phyloP scores from a whole-genome alignment of 2,797 vertebrate genomes.

The Lepus oiostolus region DNA sequence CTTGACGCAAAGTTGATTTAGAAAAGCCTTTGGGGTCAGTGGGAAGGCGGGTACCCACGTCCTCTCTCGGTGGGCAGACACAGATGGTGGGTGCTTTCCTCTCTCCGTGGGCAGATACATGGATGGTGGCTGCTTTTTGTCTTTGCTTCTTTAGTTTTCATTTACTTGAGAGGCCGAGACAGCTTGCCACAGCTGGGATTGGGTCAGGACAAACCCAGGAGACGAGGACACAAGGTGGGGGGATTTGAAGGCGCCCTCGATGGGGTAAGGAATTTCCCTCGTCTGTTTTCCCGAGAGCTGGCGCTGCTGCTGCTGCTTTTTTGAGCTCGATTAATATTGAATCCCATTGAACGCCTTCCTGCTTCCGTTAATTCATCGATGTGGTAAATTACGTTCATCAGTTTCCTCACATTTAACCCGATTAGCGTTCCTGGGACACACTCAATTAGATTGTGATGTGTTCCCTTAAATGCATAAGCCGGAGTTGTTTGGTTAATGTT shows the following conservation, averaged over 20 bases:
- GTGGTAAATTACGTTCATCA: neutral
- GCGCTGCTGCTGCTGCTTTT: neutral
- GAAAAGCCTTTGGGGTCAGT: too few species aligned
- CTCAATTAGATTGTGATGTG: neutral
- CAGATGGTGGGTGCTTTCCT: too few species aligned
- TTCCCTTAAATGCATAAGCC: neutral
- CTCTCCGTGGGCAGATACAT: too few species aligned
- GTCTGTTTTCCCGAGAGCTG: neutral
- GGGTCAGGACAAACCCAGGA: too few species aligned
- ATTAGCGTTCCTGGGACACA: neutral
- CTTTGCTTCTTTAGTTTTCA: too few species aligned
- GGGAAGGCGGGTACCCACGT: too few species aligned
- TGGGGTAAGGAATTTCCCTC: slow-evolving; percentile 1
- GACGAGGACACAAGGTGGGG: too few species aligned
- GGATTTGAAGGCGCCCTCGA: neutral
- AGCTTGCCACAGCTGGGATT: too few species aligned
- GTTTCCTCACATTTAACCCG: neutral
- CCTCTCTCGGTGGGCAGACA: too few species aligned
- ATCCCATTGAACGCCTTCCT: neutral
- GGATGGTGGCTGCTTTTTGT: too few species aligned
- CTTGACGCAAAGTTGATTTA: neutral
- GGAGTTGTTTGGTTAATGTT: neutral
- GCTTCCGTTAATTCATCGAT: slow-evolving; percentile 17
- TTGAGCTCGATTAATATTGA: neutral
- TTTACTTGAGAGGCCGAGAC: too few species aligned